Evolutionary conservation across 2,797 vertebrate species (phyloP).

Genomic region (Sphenopsis melanotis): DNA sequence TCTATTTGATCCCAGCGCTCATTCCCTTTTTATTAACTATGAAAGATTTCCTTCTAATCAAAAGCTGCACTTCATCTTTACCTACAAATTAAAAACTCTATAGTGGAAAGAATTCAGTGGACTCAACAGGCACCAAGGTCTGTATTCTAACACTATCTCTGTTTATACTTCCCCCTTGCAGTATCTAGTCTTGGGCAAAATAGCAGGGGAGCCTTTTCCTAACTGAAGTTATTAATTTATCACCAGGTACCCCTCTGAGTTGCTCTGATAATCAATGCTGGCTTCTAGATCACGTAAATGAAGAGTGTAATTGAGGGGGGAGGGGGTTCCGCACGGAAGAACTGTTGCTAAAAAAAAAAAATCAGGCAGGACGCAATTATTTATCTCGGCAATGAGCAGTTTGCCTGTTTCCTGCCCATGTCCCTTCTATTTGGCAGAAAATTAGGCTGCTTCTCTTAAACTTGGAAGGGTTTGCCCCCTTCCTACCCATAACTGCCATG

Average conservation of each 20-base stretch:
- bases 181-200: neutral
- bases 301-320: constrained; percentile 63
- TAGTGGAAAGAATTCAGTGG: constrained; percentile 24
- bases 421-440: neutral
- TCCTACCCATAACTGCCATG: neutral
- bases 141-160: neutral
- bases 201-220: constrained; percentile 36
- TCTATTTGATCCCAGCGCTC: constrained; percentile 45
- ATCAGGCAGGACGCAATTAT: constrained; percentile 63
- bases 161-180: neutral
- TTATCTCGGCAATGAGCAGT: constrained; percentile 54
- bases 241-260: constrained; percentile 52
- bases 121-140: constrained; percentile 56
- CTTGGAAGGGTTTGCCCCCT: neutral
- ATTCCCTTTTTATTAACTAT: constrained; percentile 45
- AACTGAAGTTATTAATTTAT: constrained; percentile 69
- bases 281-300: constrained; percentile 68
- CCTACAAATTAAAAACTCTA: constrained; percentile 51
- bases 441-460: neutral
- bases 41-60: constrained; percentile 64
- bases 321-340: constrained; percentile 21
- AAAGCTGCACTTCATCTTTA: constrained; percentile 58
- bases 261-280: constrained; percentile 70
- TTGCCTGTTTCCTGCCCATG: neutral
- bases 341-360: constrained; percentile 6